Conservation (phyloP, 1,140 invertebrate species). For the Lanistes nyassanus region DNA sequence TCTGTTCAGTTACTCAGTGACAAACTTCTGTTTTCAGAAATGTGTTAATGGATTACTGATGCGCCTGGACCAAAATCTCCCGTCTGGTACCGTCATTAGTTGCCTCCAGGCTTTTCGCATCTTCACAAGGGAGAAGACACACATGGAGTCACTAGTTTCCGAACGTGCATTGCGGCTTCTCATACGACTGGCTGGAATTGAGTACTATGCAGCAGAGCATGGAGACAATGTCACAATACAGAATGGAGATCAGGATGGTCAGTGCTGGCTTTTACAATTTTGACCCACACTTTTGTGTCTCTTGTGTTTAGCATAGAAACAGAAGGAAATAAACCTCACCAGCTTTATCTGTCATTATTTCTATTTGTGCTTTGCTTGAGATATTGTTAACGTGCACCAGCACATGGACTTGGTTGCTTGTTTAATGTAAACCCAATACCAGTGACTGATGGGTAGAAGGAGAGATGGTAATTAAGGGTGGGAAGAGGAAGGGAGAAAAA, state of each 20-base stretch:
- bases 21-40: constrained; percentile 44
- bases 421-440: too few species aligned
- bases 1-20: not conserved
- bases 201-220: constrained; percentile 52
- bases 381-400: not conserved
- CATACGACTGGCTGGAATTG: constrained; percentile 56
- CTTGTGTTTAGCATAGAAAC: not conserved
- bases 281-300: not conserved
- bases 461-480: not conserved
- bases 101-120: constrained; percentile 62
- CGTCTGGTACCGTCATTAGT: constrained; percentile 45
- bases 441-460: too few species aligned
- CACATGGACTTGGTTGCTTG: too few species aligned
- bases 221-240: constrained; percentile 52
- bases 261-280: not conserved
- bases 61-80: constrained; percentile 40
- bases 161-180: constrained; percentile 54
- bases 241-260: constrained; percentile 52
- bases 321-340: too few species aligned
- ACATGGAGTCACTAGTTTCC: constrained; percentile 55
- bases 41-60: constrained; percentile 44
- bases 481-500: not conserved
- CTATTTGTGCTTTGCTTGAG: too few species aligned
- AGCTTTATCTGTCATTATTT: not conserved
- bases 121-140: constrained; percentile 62